A percentile compares a stretch with the other conserved stretches of the same genome.
These are phyloP conservation scores for Hestina assimilis DNA, from an alignment of 1,140 invertebrate genomes.

Conservation along the genomic window DNA sequence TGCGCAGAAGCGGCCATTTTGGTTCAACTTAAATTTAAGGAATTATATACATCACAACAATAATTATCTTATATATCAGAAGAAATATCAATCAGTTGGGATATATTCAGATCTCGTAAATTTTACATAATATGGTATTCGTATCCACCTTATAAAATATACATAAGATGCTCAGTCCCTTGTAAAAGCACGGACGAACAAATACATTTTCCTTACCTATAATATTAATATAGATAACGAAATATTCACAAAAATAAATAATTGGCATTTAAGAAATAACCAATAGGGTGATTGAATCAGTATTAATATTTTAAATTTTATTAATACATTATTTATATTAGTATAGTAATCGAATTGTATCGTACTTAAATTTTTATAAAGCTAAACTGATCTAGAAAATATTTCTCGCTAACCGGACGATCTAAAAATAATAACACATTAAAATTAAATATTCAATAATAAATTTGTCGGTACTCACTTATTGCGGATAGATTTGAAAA, in stretches of 20 bases:
- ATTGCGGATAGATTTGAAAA: conserved; percentile 18
- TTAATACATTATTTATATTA: conserved; percentile 2
- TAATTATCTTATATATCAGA: no score
- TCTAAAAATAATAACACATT: background rate
- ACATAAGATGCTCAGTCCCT: no score
- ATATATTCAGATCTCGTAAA: no score
- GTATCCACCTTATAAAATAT: no score
- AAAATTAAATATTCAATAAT: background rate
- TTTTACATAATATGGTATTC: no score
- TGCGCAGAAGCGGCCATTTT: no score
- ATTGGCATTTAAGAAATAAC: conserved; percentile 22
- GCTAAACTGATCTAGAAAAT: background rate
- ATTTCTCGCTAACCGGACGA: background rate
- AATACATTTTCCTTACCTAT: no score
- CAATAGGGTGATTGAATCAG: conserved; percentile 17
- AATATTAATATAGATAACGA: no score
- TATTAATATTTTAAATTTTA: conserved; percentile 24
- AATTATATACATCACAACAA: no score
- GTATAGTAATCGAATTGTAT: background rate
- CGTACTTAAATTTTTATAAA: conserved; percentile 5
- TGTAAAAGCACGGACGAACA: no score
- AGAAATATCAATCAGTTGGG: no score
- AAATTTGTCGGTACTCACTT: conserved; percentile 31
- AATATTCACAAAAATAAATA: conserved; percentile 1
- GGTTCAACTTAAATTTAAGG: no score